Evolutionary conservation across 2,888 invertebrate genomes (phyloP), one percentile per base, ranked within the genome.

Genomic region (Zonitis immaculata): DNA sequence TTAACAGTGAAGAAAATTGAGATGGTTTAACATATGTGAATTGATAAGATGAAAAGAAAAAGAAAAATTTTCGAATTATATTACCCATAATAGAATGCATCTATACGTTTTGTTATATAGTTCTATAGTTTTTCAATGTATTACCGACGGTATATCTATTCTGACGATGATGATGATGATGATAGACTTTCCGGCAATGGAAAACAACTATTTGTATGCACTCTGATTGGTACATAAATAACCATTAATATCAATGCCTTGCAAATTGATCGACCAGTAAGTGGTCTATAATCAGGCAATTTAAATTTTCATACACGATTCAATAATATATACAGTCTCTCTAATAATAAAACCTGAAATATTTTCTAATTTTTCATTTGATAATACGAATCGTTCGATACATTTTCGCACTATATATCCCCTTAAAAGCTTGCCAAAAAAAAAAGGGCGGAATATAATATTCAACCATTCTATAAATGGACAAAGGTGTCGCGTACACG

Each of bases 401-500:
- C n/a, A n/a, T n/a, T n/a, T n/a, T n/a, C n/a, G n/a, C n/a, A n/a
- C n/a, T n/a, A n/a, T n/a, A n/a, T n/a, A n/a, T n/a, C n/a, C n/a
- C n/a, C n/a, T 8, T 16, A 18, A 35, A 35, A 35, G 35, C 35
- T 35, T 11, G 8, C 16, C 18, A n/a, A n/a, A n/a, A 9, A 35
- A 44, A n/a, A 14, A 56, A 57, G 59, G 57, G 51, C 47, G 52
- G 47, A 45, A 51, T 53, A 59, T n/a, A 55, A 58, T 53, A 51
- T 51, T 53, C 16, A 49, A 59, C 35, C 52, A 57, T 47, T 54
- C 52, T 53, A 26, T 42, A 35, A 51, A 60, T 39, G 57, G 55
- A 58, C 55, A 61, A 61, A 61, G 58, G 61, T 61, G 61, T 61
- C 53, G 54, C 42, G 26, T 50, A 58, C 61, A 61, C 61, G 61